Percentiles rank a stretch among this genome's conserved stretches.
Evolutionary conservation across 2,113 vertebrate species (phyloP).

Genomic region (Gambusia affinis): DNA sequence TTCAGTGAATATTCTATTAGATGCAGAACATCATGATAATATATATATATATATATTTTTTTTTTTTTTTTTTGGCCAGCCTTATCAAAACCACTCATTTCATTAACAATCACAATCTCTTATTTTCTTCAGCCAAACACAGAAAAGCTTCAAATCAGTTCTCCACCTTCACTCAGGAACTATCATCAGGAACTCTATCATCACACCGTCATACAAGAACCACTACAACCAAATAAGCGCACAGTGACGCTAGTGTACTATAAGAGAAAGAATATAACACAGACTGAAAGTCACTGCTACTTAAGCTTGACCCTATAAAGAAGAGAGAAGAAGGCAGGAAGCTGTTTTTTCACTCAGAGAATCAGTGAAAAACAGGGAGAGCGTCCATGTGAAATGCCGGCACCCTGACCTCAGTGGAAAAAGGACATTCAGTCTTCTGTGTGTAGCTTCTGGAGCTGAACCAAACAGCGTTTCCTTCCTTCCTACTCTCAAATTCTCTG

Average conservation of each 20-base stretch:
- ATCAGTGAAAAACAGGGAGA: constrained; percentile 17
- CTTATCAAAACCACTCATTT: not conserved
- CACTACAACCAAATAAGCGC: constrained; percentile 37
- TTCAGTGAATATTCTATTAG: no score
- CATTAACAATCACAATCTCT: not conserved
- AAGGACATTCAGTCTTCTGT: constrained; percentile 66
- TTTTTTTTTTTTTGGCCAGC: no score
- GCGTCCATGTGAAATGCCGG: constrained; percentile 40
- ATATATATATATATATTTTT: no score
- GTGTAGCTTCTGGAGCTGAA: constrained; percentile 47
- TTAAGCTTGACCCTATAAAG: constrained; percentile 54
- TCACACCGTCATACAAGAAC: constrained; percentile 52
- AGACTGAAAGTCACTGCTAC: constrained; percentile 45
- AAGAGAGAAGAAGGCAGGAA: constrained; percentile 49
- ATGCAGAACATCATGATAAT: no score
- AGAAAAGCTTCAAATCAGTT: constrained; percentile 14
- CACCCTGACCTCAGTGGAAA: constrained; percentile 57
- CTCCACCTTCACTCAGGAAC: constrained; percentile 21
- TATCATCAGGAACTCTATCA: no score
- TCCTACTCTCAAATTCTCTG: constrained; percentile 25
- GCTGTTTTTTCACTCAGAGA: constrained; percentile 22
- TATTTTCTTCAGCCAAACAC: constrained; percentile 1
- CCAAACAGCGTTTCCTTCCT: constrained; percentile 66
- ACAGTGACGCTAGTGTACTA: constrained; percentile 22
- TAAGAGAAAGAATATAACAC: constrained; percentile 43